Percentiles rank a stretch among this genome's conserved stretches.
These are phyloP conservation scores for Folsomia candida DNA, from an alignment of 2,888 invertebrate species.

Conservation along the genomic window DNA sequence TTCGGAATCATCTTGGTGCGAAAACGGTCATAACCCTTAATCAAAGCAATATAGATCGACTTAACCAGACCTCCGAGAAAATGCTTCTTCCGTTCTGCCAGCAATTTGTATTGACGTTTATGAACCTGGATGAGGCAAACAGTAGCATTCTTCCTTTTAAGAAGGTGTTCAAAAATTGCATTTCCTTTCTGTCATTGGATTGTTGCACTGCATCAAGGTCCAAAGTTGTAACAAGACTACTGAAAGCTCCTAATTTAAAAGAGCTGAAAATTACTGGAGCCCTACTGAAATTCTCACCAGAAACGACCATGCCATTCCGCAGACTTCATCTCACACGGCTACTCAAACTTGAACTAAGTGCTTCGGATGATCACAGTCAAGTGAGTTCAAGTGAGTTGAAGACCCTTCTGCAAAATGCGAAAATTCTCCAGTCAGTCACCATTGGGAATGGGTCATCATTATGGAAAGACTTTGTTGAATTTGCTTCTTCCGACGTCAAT, in stretches of 20 bases:
- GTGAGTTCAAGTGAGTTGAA: conserved; percentile 19
- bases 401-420: conserved; percentile 19
- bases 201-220: conserved; percentile 24
- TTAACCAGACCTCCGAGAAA: conserved; percentile 16
- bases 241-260: conserved; percentile 26
- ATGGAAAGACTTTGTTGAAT: conserved; percentile 19
- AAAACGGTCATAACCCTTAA: conserved; percentile 22
- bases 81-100: conserved; percentile 24
- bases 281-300: conserved; percentile 21
- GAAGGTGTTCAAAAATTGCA: conserved; percentile 18
- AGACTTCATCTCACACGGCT: conserved; percentile 22
- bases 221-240: conserved; percentile 22
- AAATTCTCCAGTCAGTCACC: conserved; percentile 19
- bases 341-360: conserved; percentile 12
- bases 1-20: conserved; percentile 25
- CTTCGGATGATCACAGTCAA: conserved; percentile 30
- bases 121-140: conserved; percentile 26
- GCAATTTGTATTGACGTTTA: conserved; percentile 23
- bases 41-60: conserved; percentile 22
- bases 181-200: conserved; percentile 22
- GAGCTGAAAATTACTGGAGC: conserved; percentile 30
- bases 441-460: conserved; percentile 24
- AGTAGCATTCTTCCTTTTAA: conserved; percentile 24
- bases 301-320: conserved; percentile 10
- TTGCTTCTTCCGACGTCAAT: background rate